Evolutionary conservation across 2,113 vertebrate species (phyloP).

Genomic region (Eretmochelys imbricata): DNA sequence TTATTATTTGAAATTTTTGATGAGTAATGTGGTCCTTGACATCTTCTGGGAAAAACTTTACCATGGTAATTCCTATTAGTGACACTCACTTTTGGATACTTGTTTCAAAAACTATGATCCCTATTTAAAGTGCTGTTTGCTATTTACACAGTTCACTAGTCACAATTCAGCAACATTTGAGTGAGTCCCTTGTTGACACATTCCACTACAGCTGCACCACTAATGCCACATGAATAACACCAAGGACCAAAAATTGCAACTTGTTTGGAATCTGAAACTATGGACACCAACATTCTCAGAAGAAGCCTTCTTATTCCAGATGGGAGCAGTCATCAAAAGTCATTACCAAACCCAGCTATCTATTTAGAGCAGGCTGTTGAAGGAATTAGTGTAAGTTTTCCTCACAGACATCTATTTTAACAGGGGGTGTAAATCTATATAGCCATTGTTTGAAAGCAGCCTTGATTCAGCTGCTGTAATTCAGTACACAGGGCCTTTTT

Average conservation of each 20-base stretch:
- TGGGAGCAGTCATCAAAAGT: background rate
- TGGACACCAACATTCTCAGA: background rate
- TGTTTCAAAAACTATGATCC: background rate
- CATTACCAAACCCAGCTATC: background rate
- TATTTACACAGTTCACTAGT: background rate
- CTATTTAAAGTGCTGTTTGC: background rate
- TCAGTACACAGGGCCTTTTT: background rate
- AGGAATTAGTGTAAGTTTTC: background rate
- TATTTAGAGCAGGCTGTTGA: background rate
- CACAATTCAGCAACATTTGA: background rate
- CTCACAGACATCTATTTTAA: background rate
- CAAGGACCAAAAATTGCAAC: background rate
- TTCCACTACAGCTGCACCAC: background rate
- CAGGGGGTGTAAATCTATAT: background rate
- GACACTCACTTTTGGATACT: background rate
- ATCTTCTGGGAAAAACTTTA: background rate
- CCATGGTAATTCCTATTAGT: background rate
- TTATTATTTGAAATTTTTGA: slow-evolving; percentile 1
- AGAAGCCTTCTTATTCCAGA: background rate
- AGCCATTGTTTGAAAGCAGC: background rate
- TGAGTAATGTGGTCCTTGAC: background rate
- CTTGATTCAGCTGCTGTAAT: background rate
- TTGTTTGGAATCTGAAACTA: slow-evolving; percentile 2
- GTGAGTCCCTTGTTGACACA: background rate
- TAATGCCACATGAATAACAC: background rate